Evolutionary conservation across 2,888 invertebrate genomes (phyloP).

Genomic region (Lomographa bimaculata): DNA sequence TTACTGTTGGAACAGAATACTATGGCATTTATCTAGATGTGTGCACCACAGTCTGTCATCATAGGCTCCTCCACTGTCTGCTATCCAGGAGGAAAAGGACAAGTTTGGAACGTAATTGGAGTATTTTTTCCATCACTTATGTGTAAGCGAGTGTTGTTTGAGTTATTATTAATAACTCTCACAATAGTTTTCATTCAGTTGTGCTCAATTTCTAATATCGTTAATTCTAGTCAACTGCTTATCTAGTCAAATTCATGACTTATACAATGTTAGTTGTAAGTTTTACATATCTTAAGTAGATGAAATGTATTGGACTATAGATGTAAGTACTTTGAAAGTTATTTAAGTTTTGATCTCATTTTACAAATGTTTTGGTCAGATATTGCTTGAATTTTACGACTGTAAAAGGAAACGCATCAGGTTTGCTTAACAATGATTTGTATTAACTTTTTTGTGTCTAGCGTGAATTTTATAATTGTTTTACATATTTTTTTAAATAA

Average conservation of each 20-base stretch:
- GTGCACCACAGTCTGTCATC: too few species aligned
- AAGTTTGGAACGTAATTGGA: too few species aligned
- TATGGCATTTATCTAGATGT: too few species aligned
- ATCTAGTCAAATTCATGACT: conserved; percentile 17
- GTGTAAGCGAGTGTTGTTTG: too few species aligned
- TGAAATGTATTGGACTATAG: conserved; percentile 20
- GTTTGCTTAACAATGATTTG: conserved; percentile 12
- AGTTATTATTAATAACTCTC: too few species aligned
- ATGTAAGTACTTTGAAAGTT: conserved; percentile 1
- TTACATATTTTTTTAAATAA: conserved; percentile 38
- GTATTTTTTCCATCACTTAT: too few species aligned
- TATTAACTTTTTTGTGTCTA: conserved; percentile 8
- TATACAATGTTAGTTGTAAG: conserved; percentile 20
- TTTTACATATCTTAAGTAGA: conserved; percentile 41
- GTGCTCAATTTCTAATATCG: conserved; percentile 49
- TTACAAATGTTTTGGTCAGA: too few species aligned
- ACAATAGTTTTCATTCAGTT: too few species aligned
- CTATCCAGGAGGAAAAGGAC: too few species aligned
- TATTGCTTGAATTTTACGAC: neutral
- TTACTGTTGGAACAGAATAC: too few species aligned
- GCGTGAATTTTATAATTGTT: conserved; percentile 25
- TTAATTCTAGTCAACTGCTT: conserved; percentile 42
- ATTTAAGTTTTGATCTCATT: conserved; percentile 1
- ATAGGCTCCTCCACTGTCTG: too few species aligned
- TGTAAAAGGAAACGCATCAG: neutral